These are phyloP conservation scores for Podarcis lilfordi DNA, from an alignment of 2,797 vertebrate species.

Conservation along the genomic window DNA sequence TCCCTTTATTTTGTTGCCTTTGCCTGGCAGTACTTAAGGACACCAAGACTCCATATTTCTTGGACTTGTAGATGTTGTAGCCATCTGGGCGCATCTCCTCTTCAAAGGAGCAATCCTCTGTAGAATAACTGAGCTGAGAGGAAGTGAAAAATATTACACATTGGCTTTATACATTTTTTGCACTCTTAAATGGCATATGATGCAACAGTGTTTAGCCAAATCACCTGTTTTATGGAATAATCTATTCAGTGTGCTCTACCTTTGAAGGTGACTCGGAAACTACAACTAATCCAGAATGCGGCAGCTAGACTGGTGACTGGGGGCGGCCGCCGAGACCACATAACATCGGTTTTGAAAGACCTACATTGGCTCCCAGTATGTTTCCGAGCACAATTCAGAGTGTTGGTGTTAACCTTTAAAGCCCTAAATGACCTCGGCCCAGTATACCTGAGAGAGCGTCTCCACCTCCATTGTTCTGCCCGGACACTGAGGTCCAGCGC, in stretches of 20 bases:
- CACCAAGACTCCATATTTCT: constrained; percentile 79
- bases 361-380: too few species aligned
- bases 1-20: constrained; percentile 79
- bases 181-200: constrained; percentile 1
- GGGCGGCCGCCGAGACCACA: too few species aligned
- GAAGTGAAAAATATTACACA: constrained; percentile 3
- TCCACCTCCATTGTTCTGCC: too few species aligned
- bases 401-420: too few species aligned
- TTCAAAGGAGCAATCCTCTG: constrained; percentile 89
- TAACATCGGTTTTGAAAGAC: too few species aligned
- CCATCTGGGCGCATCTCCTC: constrained; percentile 88
- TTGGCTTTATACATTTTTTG: neutral
- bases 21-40: constrained; percentile 86
- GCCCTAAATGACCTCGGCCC: too few species aligned
- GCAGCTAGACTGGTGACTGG: too few species aligned
- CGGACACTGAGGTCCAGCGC: too few species aligned
- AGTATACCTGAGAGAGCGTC: too few species aligned
- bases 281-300: too few species aligned
- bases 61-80: constrained; percentile 89
- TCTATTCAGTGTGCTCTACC: neutral
- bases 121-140: constrained; percentile 80
- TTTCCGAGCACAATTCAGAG: too few species aligned
- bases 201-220: neutral
- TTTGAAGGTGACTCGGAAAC: too few species aligned
- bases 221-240: neutral